Percentiles rank a stretch among this genome's conserved stretches.
phyloP scores from a whole-genome alignment of 2,888 invertebrate species.

The Mimas tiliae region DNA sequence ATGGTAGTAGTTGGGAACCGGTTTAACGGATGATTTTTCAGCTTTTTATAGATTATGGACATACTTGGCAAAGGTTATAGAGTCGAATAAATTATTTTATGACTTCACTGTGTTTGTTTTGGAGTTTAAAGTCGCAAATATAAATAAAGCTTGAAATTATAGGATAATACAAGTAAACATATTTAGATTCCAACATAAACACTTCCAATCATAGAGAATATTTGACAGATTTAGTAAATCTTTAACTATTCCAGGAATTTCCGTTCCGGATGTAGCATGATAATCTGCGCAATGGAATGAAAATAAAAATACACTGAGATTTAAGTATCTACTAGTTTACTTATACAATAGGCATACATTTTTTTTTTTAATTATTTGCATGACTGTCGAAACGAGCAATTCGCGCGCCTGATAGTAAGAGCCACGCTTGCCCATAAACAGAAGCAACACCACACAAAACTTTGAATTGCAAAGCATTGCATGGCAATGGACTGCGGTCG shows the following conservation, averaged over 20 bases:
- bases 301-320: not conserved
- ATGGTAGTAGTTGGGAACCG: constrained; percentile 24
- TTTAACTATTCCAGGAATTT: constrained; percentile 55
- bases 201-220: not conserved
- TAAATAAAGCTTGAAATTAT: not conserved
- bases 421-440: too few species aligned
- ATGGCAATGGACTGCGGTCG: too few species aligned
- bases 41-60: constrained; percentile 27
- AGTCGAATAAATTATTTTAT: constrained; percentile 15
- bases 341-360: not conserved
- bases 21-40: constrained; percentile 28
- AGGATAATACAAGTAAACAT: not conserved
- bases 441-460: too few species aligned
- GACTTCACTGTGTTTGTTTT: constrained; percentile 1
- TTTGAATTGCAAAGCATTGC: too few species aligned
- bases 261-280: constrained; percentile 56
- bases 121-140: not conserved
- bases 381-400: too few species aligned
- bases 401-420: too few species aligned
- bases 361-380: too few species aligned
- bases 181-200: not conserved
- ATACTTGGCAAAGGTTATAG: constrained; percentile 25
- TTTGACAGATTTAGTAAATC: constrained; percentile 6
- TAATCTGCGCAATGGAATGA: not conserved
- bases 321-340: not conserved